A percentile compares a stretch with the other conserved stretches of the same genome.
Evolutionary conservation across 2,113 vertebrate species (phyloP).

Genomic region (Cnemophilus loriae): DNA sequence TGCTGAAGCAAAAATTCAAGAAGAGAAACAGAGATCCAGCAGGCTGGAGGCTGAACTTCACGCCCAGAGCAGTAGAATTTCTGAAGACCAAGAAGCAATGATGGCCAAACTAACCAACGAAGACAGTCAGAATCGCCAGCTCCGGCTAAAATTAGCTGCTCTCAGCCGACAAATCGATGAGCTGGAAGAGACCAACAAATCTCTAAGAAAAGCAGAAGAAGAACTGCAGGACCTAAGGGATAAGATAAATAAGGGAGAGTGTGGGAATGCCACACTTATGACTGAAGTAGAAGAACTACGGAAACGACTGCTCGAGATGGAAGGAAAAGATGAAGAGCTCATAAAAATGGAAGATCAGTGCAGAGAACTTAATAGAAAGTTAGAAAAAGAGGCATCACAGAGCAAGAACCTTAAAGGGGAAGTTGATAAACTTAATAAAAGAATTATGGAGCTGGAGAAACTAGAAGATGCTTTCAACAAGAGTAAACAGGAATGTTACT

Average conservation of each 20-base stretch:
- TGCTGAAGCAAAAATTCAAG: slow-evolving; percentile 78
- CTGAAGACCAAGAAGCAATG: slow-evolving; percentile 85
- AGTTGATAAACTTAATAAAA: slow-evolving; percentile 90
- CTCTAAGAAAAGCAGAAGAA: slow-evolving; percentile 88
- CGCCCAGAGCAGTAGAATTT: slow-evolving; percentile 72
- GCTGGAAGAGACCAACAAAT: slow-evolving; percentile 92
- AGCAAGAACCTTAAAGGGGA: slow-evolving; percentile 86
- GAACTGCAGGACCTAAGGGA: slow-evolving; percentile 92
- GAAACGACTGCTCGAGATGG: slow-evolving; percentile 92
- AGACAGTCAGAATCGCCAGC: slow-evolving; percentile 89
- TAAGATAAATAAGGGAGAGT: slow-evolving; percentile 87
- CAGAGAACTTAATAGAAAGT: slow-evolving; percentile 88
- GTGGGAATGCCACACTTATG: slow-evolving; percentile 84
- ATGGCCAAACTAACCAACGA: slow-evolving; percentile 92
- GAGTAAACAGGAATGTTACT: slow-evolving; percentile 91
- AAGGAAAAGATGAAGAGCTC: slow-evolving; percentile 95
- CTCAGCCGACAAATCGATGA: slow-evolving; percentile 92
- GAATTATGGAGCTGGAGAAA: slow-evolving; percentile 92
- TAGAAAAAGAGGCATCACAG: slow-evolving; percentile 88
- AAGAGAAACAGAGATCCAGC: slow-evolving; percentile 83
- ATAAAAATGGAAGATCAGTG: slow-evolving; percentile 94
- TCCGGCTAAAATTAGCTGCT: slow-evolving; percentile 85
- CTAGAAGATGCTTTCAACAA: slow-evolving; percentile 92
- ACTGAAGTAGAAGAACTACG: slow-evolving; percentile 89
- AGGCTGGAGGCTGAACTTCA: slow-evolving; percentile 83